Base-by-base conservation (phyloP, 2,797 vertebrate species). In the Cuniculus paca region DNA sequence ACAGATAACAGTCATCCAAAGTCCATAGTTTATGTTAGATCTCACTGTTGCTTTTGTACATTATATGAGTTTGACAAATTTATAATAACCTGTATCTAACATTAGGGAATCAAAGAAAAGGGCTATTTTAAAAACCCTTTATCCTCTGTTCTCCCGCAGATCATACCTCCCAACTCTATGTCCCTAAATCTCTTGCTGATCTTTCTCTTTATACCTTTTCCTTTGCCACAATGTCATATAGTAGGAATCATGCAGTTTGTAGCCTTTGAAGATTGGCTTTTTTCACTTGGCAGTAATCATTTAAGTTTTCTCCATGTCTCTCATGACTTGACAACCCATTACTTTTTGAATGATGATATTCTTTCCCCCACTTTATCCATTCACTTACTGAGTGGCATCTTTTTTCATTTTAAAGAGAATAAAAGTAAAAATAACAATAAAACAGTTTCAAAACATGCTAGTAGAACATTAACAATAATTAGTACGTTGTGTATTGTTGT, bases 301-400 rank as follows among this genome's bases (percentile, higher is more conserved):
- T 19, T 39, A 70, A 36, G 8, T 36, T 20, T 70, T 10, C 36
- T 39, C 20, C 4, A 7, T 24, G 36, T 68, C 74, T 85, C 42
- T 58, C 36, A 16, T 63, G 26, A 26, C 26, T 86, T 70, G 36
- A 75, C 36, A 78, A 24, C 2, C 81, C 11, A 48, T 61, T 68
- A 87, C 1, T 82, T 78, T 83, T 94, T 77, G 48, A 56, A 65
- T 82, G 82, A 65, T 82, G 82, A 61, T 52, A 82, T 39, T 91
- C 20, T 42, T 36, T 14, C 58, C 9, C 50, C 0, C 2, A 45
- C 36, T 70, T 70, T 70, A 39, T 70, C 8, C 36, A 39, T 70
- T 70, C 68, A 70, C 9, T 31, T 77, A 16, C 14, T 68, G n/a
- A 36, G 48, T 36, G 84, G 9, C 13, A 63, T 56, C 34, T 34